phyloP scores from a whole-genome alignment of 2,113 vertebrate species.

The Pseudopodoces humilis region DNA sequence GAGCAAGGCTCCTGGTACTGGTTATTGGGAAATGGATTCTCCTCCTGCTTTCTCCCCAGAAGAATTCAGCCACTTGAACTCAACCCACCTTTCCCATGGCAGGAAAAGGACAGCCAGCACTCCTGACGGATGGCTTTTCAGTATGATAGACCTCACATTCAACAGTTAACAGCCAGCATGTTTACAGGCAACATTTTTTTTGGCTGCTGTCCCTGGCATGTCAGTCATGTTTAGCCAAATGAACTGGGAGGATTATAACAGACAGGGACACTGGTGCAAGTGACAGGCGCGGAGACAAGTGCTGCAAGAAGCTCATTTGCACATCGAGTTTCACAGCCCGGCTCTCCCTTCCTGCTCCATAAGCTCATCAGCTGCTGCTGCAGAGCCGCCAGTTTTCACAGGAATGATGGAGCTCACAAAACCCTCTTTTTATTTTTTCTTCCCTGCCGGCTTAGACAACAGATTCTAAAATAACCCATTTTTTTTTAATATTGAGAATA shows the following conservation, averaged over 20 bases:
- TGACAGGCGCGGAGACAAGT: constrained; percentile 34
- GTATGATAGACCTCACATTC: not conserved
- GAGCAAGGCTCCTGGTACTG: not conserved
- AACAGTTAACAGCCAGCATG: not conserved
- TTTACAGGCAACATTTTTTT: not conserved
- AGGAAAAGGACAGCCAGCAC: not conserved
- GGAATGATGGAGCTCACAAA: not conserved
- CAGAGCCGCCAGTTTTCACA: not conserved
- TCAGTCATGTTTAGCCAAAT: constrained; percentile 22
- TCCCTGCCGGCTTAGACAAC: not conserved
- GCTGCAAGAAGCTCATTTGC: constrained; percentile 30
- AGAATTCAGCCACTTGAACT: not conserved
- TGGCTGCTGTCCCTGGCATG: constrained; percentile 29
- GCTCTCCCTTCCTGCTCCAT: not conserved
- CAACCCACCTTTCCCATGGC: not conserved
- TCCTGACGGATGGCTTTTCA: not conserved
- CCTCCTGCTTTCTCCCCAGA: not conserved
- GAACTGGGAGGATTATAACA: constrained; percentile 34
- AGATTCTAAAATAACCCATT: not conserved
- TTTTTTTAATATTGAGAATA: not conserved
- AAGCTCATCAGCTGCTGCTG: not conserved
- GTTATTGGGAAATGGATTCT: not conserved
- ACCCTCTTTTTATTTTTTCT: not conserved
- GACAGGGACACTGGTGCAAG: not conserved
- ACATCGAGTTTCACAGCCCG: not conserved